Evolutionary conservation across 53 echinoderm and acorn worm genomes (phyloP), one percentile per base, ranked within the genome.

Genomic region (Astropecten irregularis): DNA sequence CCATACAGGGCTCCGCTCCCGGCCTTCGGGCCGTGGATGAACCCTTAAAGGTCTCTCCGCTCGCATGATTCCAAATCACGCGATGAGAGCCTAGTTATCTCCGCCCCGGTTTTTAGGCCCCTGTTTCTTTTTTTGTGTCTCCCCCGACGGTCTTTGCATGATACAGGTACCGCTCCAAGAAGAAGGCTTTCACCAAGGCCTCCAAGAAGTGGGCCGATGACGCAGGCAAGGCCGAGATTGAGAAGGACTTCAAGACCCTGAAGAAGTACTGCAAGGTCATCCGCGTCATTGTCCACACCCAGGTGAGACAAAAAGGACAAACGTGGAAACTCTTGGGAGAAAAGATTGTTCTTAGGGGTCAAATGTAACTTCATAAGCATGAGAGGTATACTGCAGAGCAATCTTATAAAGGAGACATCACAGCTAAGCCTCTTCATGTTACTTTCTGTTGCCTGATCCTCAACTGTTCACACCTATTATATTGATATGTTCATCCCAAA

Each of bases 191-290:
- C 84, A 99, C 94, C 85, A 99, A 94, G 84, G 82, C 99, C 26
- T 99, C 94, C 67, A 99, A 99, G 94, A 99, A 99, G 88, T 99
- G 99, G 99, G 99, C 94, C 1, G 99, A 99, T 81, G 99, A 99
- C n/a, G 83, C 82, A 35, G 99, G 99, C 66, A 94, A 93, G 73
- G 86, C 87, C 68, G 92, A 84, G 79, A 99, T 99, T 34, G 99
- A 94, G 79, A 94, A 92, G 71, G 99, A 99, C 84, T 79, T 99
- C 20, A 85, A 85, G 83, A 56, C 85, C 38, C 83, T 99, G 94
- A 99, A 95, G 94, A 99, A 94, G 66, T 99, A 99, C 87, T 99
- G 99, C 88, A 92, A 85, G 58, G 94, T 99, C 83, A 94, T 99
- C 92, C 89, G 99, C 62, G 89, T 99, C 90, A 94, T 99, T 81